These are phyloP conservation scores for Rhamnusium bicolor DNA, from an alignment of 2,888 invertebrate species.

Conservation along the genomic window DNA sequence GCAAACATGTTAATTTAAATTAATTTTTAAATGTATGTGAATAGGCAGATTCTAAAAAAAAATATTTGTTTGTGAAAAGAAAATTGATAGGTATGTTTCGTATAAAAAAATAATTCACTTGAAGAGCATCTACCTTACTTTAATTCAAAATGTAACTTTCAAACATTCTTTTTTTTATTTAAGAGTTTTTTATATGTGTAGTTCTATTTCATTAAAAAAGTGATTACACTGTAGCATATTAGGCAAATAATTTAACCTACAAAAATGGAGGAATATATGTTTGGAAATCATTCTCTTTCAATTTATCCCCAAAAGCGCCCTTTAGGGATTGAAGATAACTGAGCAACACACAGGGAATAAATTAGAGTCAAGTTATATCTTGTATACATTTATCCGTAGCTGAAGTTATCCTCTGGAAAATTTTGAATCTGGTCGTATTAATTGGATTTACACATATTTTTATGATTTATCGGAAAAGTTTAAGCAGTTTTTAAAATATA, in stretches of 20 bases:
- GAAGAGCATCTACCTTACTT: too few relatives aligned
- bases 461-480: neutral
- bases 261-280: neutral
- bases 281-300: neutral
- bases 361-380: neutral
- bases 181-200: too few relatives aligned
- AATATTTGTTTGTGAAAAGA: too few relatives aligned
- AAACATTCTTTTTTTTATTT: too few relatives aligned
- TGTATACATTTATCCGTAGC: neutral
- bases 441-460: neutral
- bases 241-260: neutral
- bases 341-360: slow-evolving; percentile 9
- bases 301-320: neutral
- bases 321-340: slow-evolving; percentile 1
- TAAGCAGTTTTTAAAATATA: neutral
- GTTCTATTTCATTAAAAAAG: too few relatives aligned
- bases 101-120: too few relatives aligned
- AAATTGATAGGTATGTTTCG: too few relatives aligned
- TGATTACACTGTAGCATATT: too few relatives aligned
- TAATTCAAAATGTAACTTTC: too few relatives aligned
- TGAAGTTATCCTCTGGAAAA: neutral
- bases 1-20: too few relatives aligned
- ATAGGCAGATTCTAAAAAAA: too few relatives aligned
- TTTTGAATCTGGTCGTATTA: neutral
- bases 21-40: too few relatives aligned